A percentile compares a stretch with the other conserved stretches of the same genome.
Evolutionary conservation across 2,888 invertebrate species (phyloP).

Genomic region (Phasia obesa): DNA sequence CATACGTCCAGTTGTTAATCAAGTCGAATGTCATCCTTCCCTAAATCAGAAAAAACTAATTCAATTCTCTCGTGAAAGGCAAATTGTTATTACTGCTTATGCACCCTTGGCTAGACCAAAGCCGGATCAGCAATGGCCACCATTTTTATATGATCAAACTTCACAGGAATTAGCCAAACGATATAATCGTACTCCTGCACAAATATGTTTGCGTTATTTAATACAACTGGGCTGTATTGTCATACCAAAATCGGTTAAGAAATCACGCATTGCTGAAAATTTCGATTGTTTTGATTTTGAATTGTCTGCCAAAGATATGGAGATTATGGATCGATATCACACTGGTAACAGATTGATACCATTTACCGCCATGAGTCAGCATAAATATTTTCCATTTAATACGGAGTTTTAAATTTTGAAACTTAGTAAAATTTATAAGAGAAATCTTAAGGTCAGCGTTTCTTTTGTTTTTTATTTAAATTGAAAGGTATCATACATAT

Average conservation of each 20-base stretch:
- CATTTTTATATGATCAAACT: slow-evolving; percentile 79
- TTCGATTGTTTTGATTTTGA: slow-evolving; percentile 85
- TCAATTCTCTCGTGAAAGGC: slow-evolving; percentile 86
- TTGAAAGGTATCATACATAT: no score
- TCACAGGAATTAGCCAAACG: slow-evolving; percentile 85
- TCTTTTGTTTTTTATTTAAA: no score
- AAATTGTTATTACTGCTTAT: slow-evolving; percentile 87
- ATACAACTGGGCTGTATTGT: slow-evolving; percentile 83
- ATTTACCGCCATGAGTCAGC: slow-evolving; percentile 78
- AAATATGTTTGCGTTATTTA: slow-evolving; percentile 86
- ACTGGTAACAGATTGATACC: slow-evolving; percentile 78
- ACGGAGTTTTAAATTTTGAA: slow-evolving; percentile 77
- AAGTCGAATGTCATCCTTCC: slow-evolving; percentile 81
- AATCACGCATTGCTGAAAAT: slow-evolving; percentile 83
- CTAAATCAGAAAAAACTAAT: slow-evolving; percentile 84
- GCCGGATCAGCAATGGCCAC: slow-evolving; percentile 84
- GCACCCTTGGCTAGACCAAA: slow-evolving; percentile 88
- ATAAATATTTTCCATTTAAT: slow-evolving; percentile 80
- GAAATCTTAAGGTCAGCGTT: no score
- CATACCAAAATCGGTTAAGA: slow-evolving; percentile 85
- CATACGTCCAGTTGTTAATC: slow-evolving; percentile 81
- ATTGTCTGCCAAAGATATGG: slow-evolving; percentile 83
- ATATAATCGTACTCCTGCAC: slow-evolving; percentile 86
- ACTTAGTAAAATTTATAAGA: no score
- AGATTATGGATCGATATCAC: slow-evolving; percentile 75